Percentiles rank a stretch among this genome's conserved stretches.
Conservation (phyloP, 2,888 invertebrate species). For the Heliconius ethilla region DNA sequence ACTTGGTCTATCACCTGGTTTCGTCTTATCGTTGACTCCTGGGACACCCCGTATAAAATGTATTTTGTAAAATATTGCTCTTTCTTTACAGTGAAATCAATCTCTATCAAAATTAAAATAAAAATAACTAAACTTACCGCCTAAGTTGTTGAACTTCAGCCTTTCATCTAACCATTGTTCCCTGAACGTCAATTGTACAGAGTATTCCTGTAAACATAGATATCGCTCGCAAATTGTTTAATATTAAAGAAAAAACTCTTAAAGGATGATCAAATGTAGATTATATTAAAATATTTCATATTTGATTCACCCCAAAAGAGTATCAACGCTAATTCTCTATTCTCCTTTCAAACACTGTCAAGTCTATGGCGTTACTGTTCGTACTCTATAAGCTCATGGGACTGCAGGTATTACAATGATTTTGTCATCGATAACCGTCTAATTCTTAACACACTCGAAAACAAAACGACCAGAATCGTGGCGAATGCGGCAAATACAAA, state of each 20-base stretch:
- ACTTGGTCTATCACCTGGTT: no score
- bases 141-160: conserved; percentile 92
- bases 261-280: conserved; percentile 48
- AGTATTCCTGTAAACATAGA: conserved; percentile 92
- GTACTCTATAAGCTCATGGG: conserved; percentile 42
- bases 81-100: background rate
- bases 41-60: no score
- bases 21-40: no score
- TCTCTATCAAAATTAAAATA: no score
- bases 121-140: conserved; percentile 83
- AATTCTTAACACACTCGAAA: conserved; percentile 4
- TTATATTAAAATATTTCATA: background rate
- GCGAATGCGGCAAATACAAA: background rate
- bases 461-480: conserved; percentile 16
- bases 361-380: conserved; percentile 37
- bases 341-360: conserved; percentile 23
- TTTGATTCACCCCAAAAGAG: conserved; percentile 39
- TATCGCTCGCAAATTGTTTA: conserved; percentile 1
- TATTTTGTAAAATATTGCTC: background rate
- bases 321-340: conserved; percentile 28
- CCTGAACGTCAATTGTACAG: conserved; percentile 97
- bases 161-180: conserved; percentile 98
- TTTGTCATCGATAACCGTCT: conserved; percentile 35
- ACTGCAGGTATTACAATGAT: conserved; percentile 35
- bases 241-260: conserved; percentile 3